phyloP scores from a whole-genome alignment of 2,113 vertebrate genomes.

The Oophaga pumilio region DNA sequence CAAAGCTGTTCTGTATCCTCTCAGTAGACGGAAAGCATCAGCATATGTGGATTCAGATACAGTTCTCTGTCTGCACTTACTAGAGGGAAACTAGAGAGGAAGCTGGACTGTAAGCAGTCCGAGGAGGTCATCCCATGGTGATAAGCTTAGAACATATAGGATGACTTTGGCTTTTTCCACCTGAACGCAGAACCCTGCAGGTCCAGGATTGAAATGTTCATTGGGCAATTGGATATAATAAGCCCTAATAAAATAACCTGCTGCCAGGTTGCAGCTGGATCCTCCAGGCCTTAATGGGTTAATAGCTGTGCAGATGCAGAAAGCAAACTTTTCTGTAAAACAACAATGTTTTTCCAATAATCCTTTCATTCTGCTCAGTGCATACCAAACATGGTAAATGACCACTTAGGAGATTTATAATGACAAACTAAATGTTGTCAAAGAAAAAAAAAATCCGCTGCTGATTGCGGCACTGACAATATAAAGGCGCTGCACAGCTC shows the following conservation, averaged over 20 bases:
- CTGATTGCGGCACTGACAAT: conserved; percentile 78
- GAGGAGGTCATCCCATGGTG: neutral
- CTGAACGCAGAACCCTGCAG: neutral
- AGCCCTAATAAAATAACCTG: neutral
- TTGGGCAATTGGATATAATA: neutral
- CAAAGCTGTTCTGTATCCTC: neutral
- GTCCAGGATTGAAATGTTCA: neutral
- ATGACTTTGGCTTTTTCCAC: neutral
- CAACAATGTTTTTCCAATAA: conserved; percentile 30
- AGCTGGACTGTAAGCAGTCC: neutral
- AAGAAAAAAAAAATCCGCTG: conserved; percentile 66
- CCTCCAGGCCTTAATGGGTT: neutral
- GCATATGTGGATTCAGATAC: neutral
- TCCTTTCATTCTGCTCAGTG: conserved; percentile 60
- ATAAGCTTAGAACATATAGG: neutral
- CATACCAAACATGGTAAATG: conserved; percentile 72
- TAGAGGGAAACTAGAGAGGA: neutral
- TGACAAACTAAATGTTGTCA: conserved; percentile 77
- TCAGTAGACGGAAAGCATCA: neutral
- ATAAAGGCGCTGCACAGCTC: conserved; percentile 74
- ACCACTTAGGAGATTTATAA: conserved; percentile 77
- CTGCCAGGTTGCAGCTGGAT: neutral
- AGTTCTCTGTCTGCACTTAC: neutral
- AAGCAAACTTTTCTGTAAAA: conserved; percentile 11
- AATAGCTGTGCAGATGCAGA: neutral